Conservation (phyloP, 2,888 invertebrate genomes). For the Xestia sexstrigata region DNA sequence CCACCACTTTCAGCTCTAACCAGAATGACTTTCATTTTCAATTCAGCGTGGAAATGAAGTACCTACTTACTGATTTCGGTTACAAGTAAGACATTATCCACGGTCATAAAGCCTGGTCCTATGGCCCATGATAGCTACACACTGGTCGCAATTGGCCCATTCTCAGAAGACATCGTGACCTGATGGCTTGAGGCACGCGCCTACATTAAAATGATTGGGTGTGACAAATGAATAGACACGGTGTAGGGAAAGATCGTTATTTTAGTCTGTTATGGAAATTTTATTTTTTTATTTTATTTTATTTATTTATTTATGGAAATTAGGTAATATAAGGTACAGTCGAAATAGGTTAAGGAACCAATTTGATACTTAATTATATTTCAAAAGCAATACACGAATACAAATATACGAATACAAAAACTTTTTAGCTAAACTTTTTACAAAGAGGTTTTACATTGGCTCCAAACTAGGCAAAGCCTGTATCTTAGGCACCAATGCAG, state of each 20-base stretch:
- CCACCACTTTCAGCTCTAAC: slow-evolving; percentile 11
- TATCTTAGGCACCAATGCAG: too few species aligned
- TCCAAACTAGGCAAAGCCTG: too few species aligned
- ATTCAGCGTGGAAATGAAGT: slow-evolving; percentile 57
- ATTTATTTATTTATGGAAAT: too few species aligned
- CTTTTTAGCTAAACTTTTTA: too few species aligned
- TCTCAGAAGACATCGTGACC: slow-evolving; percentile 58
- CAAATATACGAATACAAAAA: not conserved
- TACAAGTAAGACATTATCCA: slow-evolving; percentile 59
- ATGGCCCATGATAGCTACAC: slow-evolving; percentile 42
- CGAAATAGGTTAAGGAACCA: slow-evolving; percentile 3
- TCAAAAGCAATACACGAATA: not conserved
- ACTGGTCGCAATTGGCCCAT: slow-evolving; percentile 41
- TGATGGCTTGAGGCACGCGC: slow-evolving; percentile 49
- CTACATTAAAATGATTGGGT: slow-evolving; percentile 61
- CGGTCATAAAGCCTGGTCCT: slow-evolving; percentile 44
- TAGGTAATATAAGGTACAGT: not conserved
- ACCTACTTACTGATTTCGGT: slow-evolving; percentile 48
- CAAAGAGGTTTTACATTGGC: too few species aligned
- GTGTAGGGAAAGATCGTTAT: slow-evolving; percentile 50
- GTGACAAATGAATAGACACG: slow-evolving; percentile 60
- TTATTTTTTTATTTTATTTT: too few species aligned
- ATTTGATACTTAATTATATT: not conserved
- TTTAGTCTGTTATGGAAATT: too few species aligned
- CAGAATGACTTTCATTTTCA: slow-evolving; percentile 34